Base-by-base conservation (phyloP, 1,140 invertebrate genomes). In the Aphelenchoides avenae region DNA sequence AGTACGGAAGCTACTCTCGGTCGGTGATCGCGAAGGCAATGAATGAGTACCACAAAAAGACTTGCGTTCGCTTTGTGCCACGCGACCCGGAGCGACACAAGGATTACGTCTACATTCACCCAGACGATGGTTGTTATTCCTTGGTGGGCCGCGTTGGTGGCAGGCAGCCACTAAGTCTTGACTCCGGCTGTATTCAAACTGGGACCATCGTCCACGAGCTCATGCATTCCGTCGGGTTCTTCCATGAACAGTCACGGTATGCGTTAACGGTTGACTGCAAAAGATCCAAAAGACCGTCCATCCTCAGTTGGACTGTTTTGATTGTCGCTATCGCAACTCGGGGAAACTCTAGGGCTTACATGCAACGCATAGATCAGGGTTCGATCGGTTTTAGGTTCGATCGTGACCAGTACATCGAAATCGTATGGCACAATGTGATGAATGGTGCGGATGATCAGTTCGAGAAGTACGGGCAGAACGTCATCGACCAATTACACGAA, bases 201-300 rank as follows among this genome's bases (percentile, higher is more conserved):
- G 30, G 73, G 34, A 75, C 73, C 9, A 75, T 75, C 46, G 73
- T 75, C 2, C 73, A 75, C 36, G 73, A 75, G 49, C 44, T 75
- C 15, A 75, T 75, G 73, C 73, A 77, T 47, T 64, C 69, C 2
- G 76, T 77, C 15, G 77, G 74, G 4, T 76, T 76, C 50, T 76
- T 76, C 49, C 74, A 76, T 46, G 74, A 78, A 57, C 76, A 78
- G 48, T 68, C 64, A 18, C 57, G 74, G 51, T 73, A 52, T 20
- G 46, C 52, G 31, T 22, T 58, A 61, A 42, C 11, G 27, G 13
- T 15, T 31, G 7, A 7, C n/a, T 33, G 13, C n/a, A 13, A 44
- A 15, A 58, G 24, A 13, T 64, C 57, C 18, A 13, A 18, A 11
- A 13, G 9, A 61, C 13, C 48, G 3, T 56, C 15, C n/a, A 22